phyloP scores from a whole-genome alignment of 2,888 invertebrate species.

The Boloria euphrosyne region DNA sequence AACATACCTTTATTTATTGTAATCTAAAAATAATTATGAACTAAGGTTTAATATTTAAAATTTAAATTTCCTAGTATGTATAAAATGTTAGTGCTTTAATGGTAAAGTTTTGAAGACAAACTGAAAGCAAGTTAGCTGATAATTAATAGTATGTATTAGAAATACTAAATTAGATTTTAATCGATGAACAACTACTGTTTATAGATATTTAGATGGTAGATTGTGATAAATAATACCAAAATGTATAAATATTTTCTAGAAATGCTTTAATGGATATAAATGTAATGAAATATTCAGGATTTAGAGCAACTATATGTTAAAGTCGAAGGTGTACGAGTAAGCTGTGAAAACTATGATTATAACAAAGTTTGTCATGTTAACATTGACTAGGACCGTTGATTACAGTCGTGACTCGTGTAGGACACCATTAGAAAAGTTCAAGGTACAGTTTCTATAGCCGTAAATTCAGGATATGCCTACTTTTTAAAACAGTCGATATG shows the following conservation, averaged over 20 bases:
- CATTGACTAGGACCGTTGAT: slow-evolving; percentile 30
- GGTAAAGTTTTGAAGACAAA: neutral
- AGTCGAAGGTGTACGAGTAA: slow-evolving; percentile 15
- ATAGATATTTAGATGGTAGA: neutral
- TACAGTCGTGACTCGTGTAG: slow-evolving; percentile 4
- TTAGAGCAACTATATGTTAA: slow-evolving; percentile 24
- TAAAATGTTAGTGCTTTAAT: neutral
- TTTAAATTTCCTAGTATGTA: neutral
- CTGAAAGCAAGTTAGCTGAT: too few species aligned
- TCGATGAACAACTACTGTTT: neutral
- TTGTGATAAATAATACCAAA: slow-evolving; percentile 6
- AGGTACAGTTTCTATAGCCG: neutral
- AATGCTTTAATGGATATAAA: slow-evolving; percentile 33
- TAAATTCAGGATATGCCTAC: slow-evolving; percentile 1
- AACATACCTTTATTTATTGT: too few species aligned
- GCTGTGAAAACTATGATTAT: slow-evolving; percentile 51
- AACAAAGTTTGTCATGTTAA: slow-evolving; percentile 47
- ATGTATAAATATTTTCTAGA: slow-evolving; percentile 29
- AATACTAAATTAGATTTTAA: slow-evolving; percentile 5
- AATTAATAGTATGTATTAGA: neutral
- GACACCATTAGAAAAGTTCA: slow-evolving; percentile 16
- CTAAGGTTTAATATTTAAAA: too few species aligned
- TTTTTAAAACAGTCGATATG: neutral
- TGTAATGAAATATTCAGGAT: slow-evolving; percentile 32
- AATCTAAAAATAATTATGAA: too few species aligned